phyloP scores from a whole-genome alignment of 2,888 invertebrate genomes.

The Aspidapion aeneum region DNA sequence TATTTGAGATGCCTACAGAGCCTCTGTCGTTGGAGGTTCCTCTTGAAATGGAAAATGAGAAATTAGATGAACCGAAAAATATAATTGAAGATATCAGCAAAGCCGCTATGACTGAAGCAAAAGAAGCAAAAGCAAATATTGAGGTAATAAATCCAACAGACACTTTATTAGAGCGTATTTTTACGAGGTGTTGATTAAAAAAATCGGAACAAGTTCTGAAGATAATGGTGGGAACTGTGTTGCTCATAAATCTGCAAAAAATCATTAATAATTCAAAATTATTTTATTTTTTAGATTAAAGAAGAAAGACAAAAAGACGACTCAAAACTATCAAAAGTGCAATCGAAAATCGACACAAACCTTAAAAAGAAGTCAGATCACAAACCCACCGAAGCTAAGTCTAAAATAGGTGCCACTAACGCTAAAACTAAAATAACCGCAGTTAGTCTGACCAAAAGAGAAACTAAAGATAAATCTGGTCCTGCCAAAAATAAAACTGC shows the following conservation, averaged over 20 bases:
- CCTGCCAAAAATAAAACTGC: constrained; percentile 10
- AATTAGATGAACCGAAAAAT: neutral
- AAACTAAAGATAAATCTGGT: constrained; percentile 14
- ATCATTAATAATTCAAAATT: too few relatives aligned
- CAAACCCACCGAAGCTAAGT: constrained; percentile 17
- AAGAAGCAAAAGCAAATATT: too few relatives aligned
- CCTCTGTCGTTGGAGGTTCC: too few relatives aligned
- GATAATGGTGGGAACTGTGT: too few relatives aligned
- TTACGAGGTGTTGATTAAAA: too few relatives aligned
- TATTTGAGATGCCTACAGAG: constrained; percentile 17
- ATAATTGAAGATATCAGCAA: constrained; percentile 1
- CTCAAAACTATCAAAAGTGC: constrained; percentile 15
- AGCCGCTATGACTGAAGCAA: constrained; percentile 5
- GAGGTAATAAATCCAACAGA: too few relatives aligned
- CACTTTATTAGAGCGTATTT: too few relatives aligned
- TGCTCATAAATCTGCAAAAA: too few relatives aligned
- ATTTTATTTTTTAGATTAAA: neutral
- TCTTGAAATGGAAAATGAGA: neutral
- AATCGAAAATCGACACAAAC: constrained; percentile 16
- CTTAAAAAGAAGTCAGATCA: constrained; percentile 19
- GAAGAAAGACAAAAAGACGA: constrained; percentile 8
- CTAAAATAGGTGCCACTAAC: constrained; percentile 11
- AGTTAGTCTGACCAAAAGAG: constrained; percentile 4
- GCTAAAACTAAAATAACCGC: constrained; percentile 6
- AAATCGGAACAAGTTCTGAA: too few relatives aligned